Evolutionary conservation across 2,113 vertebrate genomes (phyloP).

Genomic region (Spheniscus mendiculus): DNA sequence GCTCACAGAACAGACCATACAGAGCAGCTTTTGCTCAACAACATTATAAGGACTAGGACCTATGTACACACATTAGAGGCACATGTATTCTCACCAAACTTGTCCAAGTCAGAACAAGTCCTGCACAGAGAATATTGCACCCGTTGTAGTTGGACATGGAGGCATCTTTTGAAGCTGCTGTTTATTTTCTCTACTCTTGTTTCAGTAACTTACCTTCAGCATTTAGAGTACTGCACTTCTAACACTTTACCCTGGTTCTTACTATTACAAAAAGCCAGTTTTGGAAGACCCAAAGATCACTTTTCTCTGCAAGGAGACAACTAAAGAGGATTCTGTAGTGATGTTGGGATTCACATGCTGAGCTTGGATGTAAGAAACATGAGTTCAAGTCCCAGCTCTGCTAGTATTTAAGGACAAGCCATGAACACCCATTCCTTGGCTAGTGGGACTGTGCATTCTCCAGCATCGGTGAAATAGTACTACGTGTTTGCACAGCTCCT

Average conservation of each 20-base stretch:
- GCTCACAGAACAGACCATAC: not conserved
- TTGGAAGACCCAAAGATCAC: not conserved
- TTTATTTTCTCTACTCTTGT: not conserved
- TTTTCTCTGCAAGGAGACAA: not conserved
- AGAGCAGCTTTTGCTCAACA: not conserved
- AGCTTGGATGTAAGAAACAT: not conserved
- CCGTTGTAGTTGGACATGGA: rapidly evolving
- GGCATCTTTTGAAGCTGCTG: not conserved
- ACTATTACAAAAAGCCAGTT: not conserved
- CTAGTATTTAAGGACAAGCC: not conserved
- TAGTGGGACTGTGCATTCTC: not conserved
- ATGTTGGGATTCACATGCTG: not conserved
- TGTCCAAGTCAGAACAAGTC: not conserved
- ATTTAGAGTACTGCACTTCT: not conserved
- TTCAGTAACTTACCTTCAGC: not conserved
- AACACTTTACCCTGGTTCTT: not conserved
- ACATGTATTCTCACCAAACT: not conserved
- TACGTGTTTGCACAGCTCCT: not conserved
- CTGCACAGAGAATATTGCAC: not conserved
- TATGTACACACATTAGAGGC: not conserved
- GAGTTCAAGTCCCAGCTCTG: not conserved
- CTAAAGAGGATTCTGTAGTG: not conserved
- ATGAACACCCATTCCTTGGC: not conserved
- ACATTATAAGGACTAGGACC: not conserved
- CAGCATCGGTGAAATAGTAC: not conserved